Percentiles rank a stretch among this genome's conserved stretches.
phyloP scores from a whole-genome alignment of 1,140 invertebrate genomes.

The Bursaphelenchus mucronatus region DNA sequence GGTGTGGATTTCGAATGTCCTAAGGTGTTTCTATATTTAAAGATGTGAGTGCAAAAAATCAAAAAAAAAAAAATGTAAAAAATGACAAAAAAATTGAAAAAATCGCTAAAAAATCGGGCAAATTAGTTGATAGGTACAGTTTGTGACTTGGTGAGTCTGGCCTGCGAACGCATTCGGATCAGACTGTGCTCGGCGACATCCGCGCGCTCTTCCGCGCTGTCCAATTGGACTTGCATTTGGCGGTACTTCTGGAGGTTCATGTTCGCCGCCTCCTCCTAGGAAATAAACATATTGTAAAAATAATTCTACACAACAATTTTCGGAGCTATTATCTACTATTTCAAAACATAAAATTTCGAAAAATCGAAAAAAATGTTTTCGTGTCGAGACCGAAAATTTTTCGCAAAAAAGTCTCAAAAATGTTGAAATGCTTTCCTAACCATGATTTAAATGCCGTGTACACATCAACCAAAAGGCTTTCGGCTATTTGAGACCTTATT shows the following conservation, averaged over 20 bases:
- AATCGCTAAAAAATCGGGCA: background rate
- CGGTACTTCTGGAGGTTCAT: constrained; percentile 97
- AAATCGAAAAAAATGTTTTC: background rate
- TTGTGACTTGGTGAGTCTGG: constrained; percentile 30
- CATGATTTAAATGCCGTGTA: too few relatives aligned
- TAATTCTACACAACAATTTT: background rate
- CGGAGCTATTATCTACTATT: background rate
- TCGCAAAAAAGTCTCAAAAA: too few relatives aligned
- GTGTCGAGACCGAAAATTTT: background rate
- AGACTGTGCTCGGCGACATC: constrained; percentile 77
- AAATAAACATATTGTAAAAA: background rate
- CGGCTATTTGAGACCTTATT: too few relatives aligned
- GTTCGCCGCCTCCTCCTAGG: constrained; percentile 85
- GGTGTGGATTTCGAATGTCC: too few relatives aligned
- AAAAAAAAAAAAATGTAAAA: too few relatives aligned
- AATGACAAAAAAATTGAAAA: too few relatives aligned
- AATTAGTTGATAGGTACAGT: constrained; percentile 10
- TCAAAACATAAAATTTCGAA: too few relatives aligned
- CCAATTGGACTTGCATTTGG: constrained; percentile 94
- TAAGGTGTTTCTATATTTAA: too few relatives aligned
- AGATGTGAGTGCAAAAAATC: too few relatives aligned
- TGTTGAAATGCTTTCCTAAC: too few relatives aligned
- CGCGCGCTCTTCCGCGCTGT: constrained; percentile 95
- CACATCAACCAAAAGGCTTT: too few relatives aligned
- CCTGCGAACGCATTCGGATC: constrained; percentile 37